phyloP scores from a whole-genome alignment of 1,140 invertebrate genomes.

The Archegozetes longisetosus region DNA sequence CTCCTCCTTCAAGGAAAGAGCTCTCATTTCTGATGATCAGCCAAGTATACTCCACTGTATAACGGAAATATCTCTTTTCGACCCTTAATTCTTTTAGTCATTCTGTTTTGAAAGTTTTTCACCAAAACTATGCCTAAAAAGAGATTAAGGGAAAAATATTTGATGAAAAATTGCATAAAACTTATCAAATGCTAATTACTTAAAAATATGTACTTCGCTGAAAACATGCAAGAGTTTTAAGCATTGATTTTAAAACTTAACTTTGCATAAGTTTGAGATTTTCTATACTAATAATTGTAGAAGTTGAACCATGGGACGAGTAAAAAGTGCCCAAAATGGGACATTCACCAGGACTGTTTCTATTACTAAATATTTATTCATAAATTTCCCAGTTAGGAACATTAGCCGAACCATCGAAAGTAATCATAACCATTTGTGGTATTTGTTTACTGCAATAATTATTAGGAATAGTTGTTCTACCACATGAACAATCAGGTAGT shows the following conservation, averaged over 20 bases:
- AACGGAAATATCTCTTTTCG: conserved; percentile 24
- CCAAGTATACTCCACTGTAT: conserved; percentile 24
- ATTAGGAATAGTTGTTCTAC: conserved; percentile 77
- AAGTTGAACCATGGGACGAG: conserved; percentile 92
- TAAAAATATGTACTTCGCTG: neutral
- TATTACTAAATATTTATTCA: conserved; percentile 66
- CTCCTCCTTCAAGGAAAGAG: conserved; percentile 30
- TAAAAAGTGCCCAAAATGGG: conserved; percentile 91
- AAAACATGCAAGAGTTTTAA: neutral
- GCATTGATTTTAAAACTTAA: neutral
- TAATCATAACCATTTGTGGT: conserved; percentile 76
- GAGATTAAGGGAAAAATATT: neutral
- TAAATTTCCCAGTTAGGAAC: conserved; percentile 83
- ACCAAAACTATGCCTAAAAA: conserved; percentile 23
- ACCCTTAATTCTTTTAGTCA: conserved; percentile 24
- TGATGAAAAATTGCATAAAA: neutral
- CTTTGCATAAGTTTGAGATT: too few species aligned
- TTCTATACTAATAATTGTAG: too few species aligned
- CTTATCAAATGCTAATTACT: conserved; percentile 19
- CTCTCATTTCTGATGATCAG: conserved; percentile 27
- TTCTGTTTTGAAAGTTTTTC: conserved; percentile 26
- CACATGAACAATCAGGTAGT: conserved; percentile 75
- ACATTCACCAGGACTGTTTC: conserved; percentile 72
- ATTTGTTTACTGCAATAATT: conserved; percentile 51
- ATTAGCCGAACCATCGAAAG: conserved; percentile 86